These are phyloP conservation scores for Forbesichthys papilliferus DNA, from an alignment of 2,113 vertebrate genomes.

Conservation along the genomic window DNA sequence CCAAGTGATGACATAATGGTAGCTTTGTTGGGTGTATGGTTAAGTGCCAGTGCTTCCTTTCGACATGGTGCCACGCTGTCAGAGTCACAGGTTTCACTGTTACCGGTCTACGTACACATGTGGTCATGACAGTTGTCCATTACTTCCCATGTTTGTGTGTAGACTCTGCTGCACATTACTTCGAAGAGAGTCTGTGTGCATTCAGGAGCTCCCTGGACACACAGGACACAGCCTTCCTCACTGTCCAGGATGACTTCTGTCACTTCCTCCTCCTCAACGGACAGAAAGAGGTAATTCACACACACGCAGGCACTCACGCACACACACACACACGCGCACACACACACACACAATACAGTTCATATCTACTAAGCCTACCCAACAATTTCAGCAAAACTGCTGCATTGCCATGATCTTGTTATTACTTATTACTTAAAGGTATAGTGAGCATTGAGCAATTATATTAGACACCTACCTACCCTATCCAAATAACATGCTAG, in stretches of 20 bases:
- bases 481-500: too few species aligned
- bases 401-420: neutral
- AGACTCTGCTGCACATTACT: constrained; percentile 70
- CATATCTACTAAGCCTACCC: neutral
- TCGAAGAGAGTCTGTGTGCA: constrained; percentile 72
- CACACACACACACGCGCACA: too few species aligned
- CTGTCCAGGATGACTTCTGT: constrained; percentile 75
- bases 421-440: too few species aligned
- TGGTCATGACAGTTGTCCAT: neutral
- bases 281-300: constrained; percentile 54
- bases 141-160: constrained; percentile 14
- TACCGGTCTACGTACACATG: neutral
- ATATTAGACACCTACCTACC: too few species aligned
- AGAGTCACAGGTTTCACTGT: neutral
- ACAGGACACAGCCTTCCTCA: constrained; percentile 62
- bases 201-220: constrained; percentile 57
- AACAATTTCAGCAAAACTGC: neutral
- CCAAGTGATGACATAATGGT: neutral
- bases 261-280: constrained; percentile 72
- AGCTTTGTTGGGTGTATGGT: neutral
- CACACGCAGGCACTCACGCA: neutral
- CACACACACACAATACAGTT: neutral
- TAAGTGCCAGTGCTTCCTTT: too few species aligned
- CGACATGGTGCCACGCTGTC: neutral
- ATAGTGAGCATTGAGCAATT: too few species aligned